A percentile compares a stretch with the other conserved stretches of the same genome.
phyloP scores from a whole-genome alignment of 1,140 invertebrate genomes.

The Drosophila guanche region DNA sequence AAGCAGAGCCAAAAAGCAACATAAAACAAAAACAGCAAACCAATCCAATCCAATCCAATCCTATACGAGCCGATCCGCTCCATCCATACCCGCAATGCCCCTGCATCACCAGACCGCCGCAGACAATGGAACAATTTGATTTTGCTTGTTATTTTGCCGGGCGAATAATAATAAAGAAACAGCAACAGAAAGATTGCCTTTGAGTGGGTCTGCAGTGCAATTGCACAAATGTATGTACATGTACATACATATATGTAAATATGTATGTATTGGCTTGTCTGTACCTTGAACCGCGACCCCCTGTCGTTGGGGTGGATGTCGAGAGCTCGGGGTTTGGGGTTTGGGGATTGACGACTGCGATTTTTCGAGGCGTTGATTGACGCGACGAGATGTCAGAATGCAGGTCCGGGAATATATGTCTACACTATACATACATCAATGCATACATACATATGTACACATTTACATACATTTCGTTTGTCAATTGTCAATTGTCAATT shows the following conservation, averaged over 20 bases:
- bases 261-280: conserved; percentile 16
- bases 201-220: conserved; percentile 27
- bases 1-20: no score
- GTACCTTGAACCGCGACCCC: conserved; percentile 59
- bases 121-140: conserved; percentile 36
- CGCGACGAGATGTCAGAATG: conserved; percentile 27
- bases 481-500: conserved; percentile 7
- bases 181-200: conserved; percentile 30
- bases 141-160: conserved; percentile 21
- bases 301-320: conserved; percentile 2
- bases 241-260: conserved; percentile 7
- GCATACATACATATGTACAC: conserved; percentile 4
- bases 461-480: conserved; percentile 3
- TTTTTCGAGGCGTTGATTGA: conserved; percentile 30
- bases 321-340: no score
- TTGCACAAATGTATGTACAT: not conserved
- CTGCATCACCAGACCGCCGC: not conserved
- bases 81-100: not conserved
- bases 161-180: conserved; percentile 2
- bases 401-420: conserved; percentile 13
- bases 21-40: no score
- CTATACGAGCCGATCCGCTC: not conserved
- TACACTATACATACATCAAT: no score
- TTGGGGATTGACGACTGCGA: not conserved
- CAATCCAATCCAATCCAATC: no score